Evolutionary conservation across 1,140 invertebrate genomes (phyloP), one percentile per base, ranked within the genome.

Genomic region (Drosophila mayri): DNA sequence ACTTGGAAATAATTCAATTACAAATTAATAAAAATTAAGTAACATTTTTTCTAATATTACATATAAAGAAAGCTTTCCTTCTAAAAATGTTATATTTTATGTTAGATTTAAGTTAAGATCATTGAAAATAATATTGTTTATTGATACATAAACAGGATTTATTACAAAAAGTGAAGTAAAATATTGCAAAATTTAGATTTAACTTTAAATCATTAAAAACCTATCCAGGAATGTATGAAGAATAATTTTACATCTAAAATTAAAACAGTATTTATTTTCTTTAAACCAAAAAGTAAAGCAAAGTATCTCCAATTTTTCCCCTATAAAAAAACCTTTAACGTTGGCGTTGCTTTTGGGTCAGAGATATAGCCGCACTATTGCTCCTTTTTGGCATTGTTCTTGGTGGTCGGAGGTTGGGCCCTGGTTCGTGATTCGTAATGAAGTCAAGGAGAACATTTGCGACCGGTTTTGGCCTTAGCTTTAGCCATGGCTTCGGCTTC

Each of bases 331-430:
- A 43, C 28, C 41, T 47, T 71, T 72, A 41, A 79, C 79, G 82
- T 86, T 86, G 79, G 83, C 82, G 83, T 72, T 28, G 70, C 63
- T 82, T 86, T 82, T 87, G 79, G 83, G 83, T 86, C 82, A 86
- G 67, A 86, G 67, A 71, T 55, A 40, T 64, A 41, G 57, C 66
- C 62, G 50, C 41, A 52, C 41, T 63, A 38, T 46, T 44, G 68
- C 77, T 90, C 78, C 85, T 90, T 88, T 85, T 78, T 85, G 85
- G 85, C 85, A 80, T 90, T 87, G 84, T 88, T 90, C 66, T 85
- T 68, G 58, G 63, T 73, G 78, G 58, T 79, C 68, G 68, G 65
- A 58, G 70, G 70, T 83, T 72, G 64, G 65, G 77, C 77, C 74
- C 57, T 66, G 70, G 60, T 75, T 90, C 84, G 85, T 90, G 85